phyloP scores from a whole-genome alignment of 1,140 invertebrate genomes.

The Magallana angulata region DNA sequence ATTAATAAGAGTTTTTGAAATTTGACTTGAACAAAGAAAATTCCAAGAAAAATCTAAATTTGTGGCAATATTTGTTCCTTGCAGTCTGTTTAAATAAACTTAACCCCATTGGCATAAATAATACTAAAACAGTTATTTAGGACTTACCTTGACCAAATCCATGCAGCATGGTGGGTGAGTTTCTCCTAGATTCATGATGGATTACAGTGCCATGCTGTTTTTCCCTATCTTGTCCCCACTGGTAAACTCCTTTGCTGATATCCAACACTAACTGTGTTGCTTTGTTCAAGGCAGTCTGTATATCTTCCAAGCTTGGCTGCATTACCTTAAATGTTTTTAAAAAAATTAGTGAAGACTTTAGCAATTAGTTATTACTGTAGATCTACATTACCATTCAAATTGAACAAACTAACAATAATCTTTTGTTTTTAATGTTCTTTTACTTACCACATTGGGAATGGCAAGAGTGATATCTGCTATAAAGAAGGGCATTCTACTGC shows the following conservation, averaged over 20 bases:
- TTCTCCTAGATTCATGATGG: not conserved
- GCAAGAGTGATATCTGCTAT: slow-evolving; percentile 85
- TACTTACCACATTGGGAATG: slow-evolving; percentile 88
- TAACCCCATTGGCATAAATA: not conserved
- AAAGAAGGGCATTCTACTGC: slow-evolving; percentile 67
- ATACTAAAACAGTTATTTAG: not conserved
- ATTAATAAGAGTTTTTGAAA: too few relatives aligned
- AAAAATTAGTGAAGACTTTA: too few relatives aligned
- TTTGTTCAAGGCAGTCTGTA: slow-evolving; percentile 91
- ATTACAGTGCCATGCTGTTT: not conserved
- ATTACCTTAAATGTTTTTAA: slow-evolving; percentile 80
- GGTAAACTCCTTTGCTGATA: slow-evolving; percentile 92
- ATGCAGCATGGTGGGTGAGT: not conserved
- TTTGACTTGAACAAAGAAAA: too few relatives aligned
- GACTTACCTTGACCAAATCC: not conserved
- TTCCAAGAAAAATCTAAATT: too few relatives aligned
- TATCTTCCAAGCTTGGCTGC: slow-evolving; percentile 91
- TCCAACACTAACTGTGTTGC: slow-evolving; percentile 90
- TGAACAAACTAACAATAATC: not conserved
- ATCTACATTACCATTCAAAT: too few relatives aligned
- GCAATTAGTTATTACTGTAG: too few relatives aligned
- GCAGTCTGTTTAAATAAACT: too few relatives aligned
- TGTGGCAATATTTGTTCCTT: too few relatives aligned
- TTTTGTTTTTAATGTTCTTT: not conserved
- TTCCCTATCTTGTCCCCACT: slow-evolving; percentile 69